These are phyloP conservation scores for Labroides dimidiatus DNA, from an alignment of 2,797 vertebrate genomes.

Conservation along the genomic window DNA sequence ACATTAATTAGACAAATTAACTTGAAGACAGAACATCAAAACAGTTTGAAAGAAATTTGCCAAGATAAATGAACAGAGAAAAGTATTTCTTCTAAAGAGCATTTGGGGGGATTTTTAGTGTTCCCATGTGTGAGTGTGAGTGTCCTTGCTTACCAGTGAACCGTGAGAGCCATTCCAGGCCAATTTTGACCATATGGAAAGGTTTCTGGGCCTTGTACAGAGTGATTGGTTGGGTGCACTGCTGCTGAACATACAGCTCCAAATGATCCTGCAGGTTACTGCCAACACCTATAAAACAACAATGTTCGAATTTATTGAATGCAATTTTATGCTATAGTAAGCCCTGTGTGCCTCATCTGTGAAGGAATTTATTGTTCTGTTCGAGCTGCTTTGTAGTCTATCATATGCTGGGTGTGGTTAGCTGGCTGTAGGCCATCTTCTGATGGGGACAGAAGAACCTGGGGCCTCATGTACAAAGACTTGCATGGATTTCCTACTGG, in stretches of 20 bases:
- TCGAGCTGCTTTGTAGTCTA: too few relatives aligned
- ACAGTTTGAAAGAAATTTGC: not conserved
- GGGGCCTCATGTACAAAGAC: too few relatives aligned
- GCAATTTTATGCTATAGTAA: too few relatives aligned
- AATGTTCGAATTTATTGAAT: too few relatives aligned
- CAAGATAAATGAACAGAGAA: not conserved
- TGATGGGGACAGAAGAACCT: too few relatives aligned
- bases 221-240: conserved; percentile 92
- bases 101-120: not conserved
- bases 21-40: too few relatives aligned
- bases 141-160: conserved; percentile 84
- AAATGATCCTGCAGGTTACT: conserved; percentile 97
- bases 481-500: too few relatives aligned
- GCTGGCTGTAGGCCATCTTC: too few relatives aligned
- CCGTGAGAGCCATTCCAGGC: conserved; percentile 92
- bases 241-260: conserved; percentile 94
- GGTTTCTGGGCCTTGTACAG: conserved; percentile 92
- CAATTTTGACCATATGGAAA: conserved; percentile 89
- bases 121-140: not conserved
- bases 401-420: too few relatives aligned
- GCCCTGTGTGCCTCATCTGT: too few relatives aligned
- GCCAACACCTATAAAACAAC: conserved; percentile 88
- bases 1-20: too few relatives aligned
- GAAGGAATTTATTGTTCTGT: too few relatives aligned
- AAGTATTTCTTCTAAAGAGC: not conserved